Conservation (phyloP, 2,888 invertebrate species). For the Eupithecia inturbata region DNA sequence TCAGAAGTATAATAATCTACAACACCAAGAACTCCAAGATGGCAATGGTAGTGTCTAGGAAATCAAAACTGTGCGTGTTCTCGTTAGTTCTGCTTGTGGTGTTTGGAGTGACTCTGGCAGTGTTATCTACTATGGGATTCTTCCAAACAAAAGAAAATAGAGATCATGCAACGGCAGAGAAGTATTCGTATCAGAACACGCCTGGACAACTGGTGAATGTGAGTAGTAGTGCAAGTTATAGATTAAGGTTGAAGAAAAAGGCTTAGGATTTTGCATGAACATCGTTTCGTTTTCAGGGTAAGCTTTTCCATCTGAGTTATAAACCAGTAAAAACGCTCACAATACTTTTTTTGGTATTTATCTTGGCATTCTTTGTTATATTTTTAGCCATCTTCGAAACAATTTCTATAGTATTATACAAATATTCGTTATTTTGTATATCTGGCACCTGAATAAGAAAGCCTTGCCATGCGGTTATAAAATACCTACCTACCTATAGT, state of each 20-base stretch:
- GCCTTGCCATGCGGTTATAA: too few relatives aligned
- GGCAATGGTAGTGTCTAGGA: slow-evolving; percentile 75
- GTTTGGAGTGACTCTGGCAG: slow-evolving; percentile 66
- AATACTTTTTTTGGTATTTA: neutral
- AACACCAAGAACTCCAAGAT: slow-evolving; percentile 51
- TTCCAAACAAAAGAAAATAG: slow-evolving; percentile 54
- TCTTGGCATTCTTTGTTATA: neutral
- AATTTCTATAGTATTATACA: too few relatives aligned
- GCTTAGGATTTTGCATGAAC: slow-evolving; percentile 15
- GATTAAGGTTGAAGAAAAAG: slow-evolving; percentile 44
- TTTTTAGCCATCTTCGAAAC: neutral
- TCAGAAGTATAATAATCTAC: slow-evolving; percentile 9
- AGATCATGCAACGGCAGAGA: slow-evolving; percentile 63
- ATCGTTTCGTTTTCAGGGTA: neutral
- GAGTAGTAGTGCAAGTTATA: slow-evolving; percentile 3
- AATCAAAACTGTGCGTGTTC: slow-evolving; percentile 69
- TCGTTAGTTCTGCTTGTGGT: slow-evolving; percentile 61
- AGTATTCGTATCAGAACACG: slow-evolving; percentile 59
- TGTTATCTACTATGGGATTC: slow-evolving; percentile 62
- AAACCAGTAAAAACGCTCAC: neutral
- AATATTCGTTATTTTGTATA: too few relatives aligned
- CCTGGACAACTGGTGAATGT: slow-evolving; percentile 53
- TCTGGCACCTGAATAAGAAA: neutral
- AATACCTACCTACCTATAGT: too few relatives aligned
- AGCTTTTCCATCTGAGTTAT: neutral